Evolutionary conservation across 2,888 invertebrate genomes (phyloP).

Genomic region (Lagria hirta): DNA sequence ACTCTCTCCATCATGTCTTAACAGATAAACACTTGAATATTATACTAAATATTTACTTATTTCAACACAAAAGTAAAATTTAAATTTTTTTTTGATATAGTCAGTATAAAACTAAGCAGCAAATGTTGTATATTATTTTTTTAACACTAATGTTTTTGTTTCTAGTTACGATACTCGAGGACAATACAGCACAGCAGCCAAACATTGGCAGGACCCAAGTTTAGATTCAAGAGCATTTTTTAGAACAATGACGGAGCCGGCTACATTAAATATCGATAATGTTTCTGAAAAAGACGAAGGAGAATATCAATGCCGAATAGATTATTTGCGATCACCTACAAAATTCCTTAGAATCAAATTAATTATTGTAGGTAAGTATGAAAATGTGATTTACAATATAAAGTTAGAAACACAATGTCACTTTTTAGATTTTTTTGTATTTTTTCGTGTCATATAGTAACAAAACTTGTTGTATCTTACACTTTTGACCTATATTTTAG

Average conservation of each 20-base stretch:
- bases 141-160: no score
- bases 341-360: conserved; percentile 73
- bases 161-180: conserved; percentile 72
- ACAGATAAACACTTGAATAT: no score
- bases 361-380: conserved; percentile 75
- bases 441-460: not conserved
- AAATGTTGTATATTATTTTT: no score
- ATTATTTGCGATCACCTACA: conserved; percentile 78
- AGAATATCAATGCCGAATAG: conserved; percentile 77
- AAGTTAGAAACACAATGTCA: no score
- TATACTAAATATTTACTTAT: no score
- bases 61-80: no score
- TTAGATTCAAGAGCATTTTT: conserved; percentile 70
- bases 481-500: no score
- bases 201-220: conserved; percentile 71
- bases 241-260: conserved; percentile 67
- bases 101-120: no score
- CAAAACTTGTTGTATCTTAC: not conserved
- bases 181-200: conserved; percentile 59
- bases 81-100: no score
- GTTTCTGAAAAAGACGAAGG: conserved; percentile 70
- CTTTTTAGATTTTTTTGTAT: no score
- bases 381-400: no score
- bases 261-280: conserved; percentile 67
- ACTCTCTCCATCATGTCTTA: no score